Evolutionary conservation across 2,888 invertebrate species (phyloP), one percentile per base, ranked within the genome.

Genomic region (Lypha dubia): DNA sequence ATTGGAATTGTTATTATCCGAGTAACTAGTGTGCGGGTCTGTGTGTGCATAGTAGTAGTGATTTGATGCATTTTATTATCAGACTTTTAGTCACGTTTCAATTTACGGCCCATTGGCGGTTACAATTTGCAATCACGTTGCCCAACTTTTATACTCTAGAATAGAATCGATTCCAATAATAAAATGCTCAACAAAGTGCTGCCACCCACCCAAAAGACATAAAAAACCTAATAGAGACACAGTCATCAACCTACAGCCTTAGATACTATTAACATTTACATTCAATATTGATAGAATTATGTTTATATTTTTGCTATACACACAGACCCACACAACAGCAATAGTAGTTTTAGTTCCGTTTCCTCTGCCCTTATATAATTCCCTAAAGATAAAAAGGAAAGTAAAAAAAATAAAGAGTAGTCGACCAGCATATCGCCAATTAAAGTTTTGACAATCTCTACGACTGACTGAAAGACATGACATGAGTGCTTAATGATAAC

Each of bases 71-170:
- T 89, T 89, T 90, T 90, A 89, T 89, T 90, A 89, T 89, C 89
- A 87, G 89, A 87, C 88, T 88, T n/a, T n/a, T 88, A 90, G 91
- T 91, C 91, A 91, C 91, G 91, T 91, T 90, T 89, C 91, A 90
- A 91, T 91, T 91, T 91, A 91, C 91, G 91, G 90, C 90, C 91
- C 91, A 91, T 91, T 91, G 91, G 91, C 90, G 91, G 91, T 91
- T 90, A 90, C 90, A 90, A 91, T 90, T 91, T 91, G 91, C 91
- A 91, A 91, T 91, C 91, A 91, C 90, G 90, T 90, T 90, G 89
- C 83, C 83, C 86, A 56, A 68, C 56, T 62, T 68, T 77, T 58
- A 35, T 58, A 68, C 80, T 46, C 62, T 49, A 67, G 17, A 60
- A 68, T 49, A 67, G 17, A 60, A 62, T 68, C 13, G 41, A 63